Evolutionary conservation across 92 coral and sea anemone species (phyloP).

Genomic region (Palythoa grandiflora): DNA sequence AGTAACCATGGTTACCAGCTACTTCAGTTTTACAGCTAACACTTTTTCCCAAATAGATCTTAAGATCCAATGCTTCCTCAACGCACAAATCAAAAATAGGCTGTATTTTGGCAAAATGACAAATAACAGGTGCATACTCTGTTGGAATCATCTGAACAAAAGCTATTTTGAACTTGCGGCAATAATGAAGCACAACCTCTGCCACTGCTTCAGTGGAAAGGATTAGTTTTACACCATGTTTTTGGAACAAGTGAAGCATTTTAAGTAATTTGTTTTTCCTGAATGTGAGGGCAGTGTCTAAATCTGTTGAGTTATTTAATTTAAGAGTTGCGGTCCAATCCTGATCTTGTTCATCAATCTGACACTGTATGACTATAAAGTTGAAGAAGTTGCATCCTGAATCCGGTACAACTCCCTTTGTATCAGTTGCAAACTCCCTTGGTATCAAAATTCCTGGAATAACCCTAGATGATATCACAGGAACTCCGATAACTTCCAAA

Average conservation of each 20-base stretch:
- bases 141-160: slow-evolving; percentile 85
- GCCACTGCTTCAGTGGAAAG: slow-evolving; percentile 75
- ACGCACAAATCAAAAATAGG: slow-evolving; percentile 59
- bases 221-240: slow-evolving; percentile 70
- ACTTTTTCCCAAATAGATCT: slow-evolving; percentile 71
- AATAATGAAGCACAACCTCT: slow-evolving; percentile 77
- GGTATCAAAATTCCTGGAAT: slow-evolving; percentile 86
- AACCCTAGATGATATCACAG: slow-evolving; percentile 72
- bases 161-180: slow-evolving; percentile 79
- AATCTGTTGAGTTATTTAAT: slow-evolving; percentile 35
- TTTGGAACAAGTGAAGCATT: slow-evolving; percentile 55
- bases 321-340: slow-evolving; percentile 53
- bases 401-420: slow-evolving; percentile 45
- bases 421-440: slow-evolving; percentile 78
- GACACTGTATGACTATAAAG: slow-evolving; percentile 75
- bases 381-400: slow-evolving; percentile 45
- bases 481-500: slow-evolving; percentile 76
- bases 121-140: slow-evolving; percentile 71
- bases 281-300: slow-evolving; percentile 60
- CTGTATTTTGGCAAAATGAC: slow-evolving; percentile 66
- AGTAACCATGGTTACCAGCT: slow-evolving; percentile 68
- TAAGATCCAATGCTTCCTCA: slow-evolving; percentile 41
- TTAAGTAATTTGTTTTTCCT: slow-evolving; percentile 53
- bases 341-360: slow-evolving; percentile 58
- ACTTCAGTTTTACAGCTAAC: slow-evolving; percentile 58